These are phyloP conservation scores for Yponomeuta plumbellus DNA, from an alignment of 2,888 invertebrate genomes.

Conservation along the genomic window DNA sequence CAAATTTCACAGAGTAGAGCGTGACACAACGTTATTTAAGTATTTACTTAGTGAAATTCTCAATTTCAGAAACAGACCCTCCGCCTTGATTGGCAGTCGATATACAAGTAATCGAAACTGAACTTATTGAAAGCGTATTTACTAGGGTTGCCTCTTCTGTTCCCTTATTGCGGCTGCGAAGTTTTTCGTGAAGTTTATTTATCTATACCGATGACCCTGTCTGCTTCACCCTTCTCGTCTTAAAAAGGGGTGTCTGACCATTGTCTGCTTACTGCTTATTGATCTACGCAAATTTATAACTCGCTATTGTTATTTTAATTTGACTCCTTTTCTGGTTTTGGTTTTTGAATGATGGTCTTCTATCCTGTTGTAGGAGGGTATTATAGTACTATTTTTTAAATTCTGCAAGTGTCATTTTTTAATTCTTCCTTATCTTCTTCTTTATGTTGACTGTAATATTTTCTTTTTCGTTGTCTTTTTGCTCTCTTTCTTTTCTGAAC, in stretches of 20 bases:
- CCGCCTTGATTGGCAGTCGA: background rate
- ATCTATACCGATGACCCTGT: constrained; percentile 16
- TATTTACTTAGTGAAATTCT: no score
- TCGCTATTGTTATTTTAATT: constrained; percentile 3
- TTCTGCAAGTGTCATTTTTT: no score
- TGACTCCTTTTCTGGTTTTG: background rate
- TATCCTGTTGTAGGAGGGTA: no score
- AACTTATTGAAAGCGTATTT: background rate
- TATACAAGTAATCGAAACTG: background rate
- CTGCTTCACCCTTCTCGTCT: constrained; percentile 15
- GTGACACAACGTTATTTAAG: no score
- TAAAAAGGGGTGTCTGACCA: constrained; percentile 8
- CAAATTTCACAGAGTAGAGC: no score
- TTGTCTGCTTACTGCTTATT: constrained; percentile 16
- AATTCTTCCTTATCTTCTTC: no score
- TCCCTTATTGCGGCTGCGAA: constrained; percentile 4
- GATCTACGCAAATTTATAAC: constrained; percentile 9
- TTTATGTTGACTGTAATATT: no score
- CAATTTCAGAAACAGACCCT: no score
- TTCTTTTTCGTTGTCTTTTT: no score
- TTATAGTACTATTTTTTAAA: no score
- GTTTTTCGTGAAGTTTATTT: constrained; percentile 17
- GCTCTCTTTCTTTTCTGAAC: no score
- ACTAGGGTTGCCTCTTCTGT: constrained; percentile 5
- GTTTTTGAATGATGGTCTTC: background rate